Evolutionary conservation across 1,140 invertebrate species (phyloP), one percentile per base, ranked within the genome.

Genomic region (Drosophila nigrodunni): DNA sequence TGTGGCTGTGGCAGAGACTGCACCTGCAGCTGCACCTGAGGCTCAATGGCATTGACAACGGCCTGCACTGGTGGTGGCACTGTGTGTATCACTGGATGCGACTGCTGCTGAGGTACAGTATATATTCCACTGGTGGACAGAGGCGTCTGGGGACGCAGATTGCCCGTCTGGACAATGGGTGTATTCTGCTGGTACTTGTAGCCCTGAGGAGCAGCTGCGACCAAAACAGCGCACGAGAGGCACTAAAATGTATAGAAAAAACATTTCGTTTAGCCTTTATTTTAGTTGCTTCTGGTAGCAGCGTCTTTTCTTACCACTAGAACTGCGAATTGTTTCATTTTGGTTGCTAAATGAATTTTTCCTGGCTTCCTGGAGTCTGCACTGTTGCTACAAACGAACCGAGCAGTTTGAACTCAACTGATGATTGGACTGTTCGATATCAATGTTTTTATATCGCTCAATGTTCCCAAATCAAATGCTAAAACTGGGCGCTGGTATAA

Each of bases 381-480:
- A 77, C 74, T 71, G 67, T 52, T 47, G 21, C 49, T 68, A 10
- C 49, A 43, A 66, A 18, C 52, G 50, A 52, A 52, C 49, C 61
- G 47, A 67, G 64, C 70, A 61, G 75, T 43, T 74, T 58, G 46
- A 71, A 77, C 55, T 80, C 71, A 70, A 89, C 81, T 89, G 85
- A 89, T 89, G 78, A 61, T 55, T 43, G 13, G 25, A 30, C 64
- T 59, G 13, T 10, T 7, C 18, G 66, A 47, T 43, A 58, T 44
- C 85, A 81, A 69, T 47, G 85, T 89, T 89, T 89, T 89, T 88
- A 88, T 88, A 88, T 71, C 59, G 35, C 66, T 68, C 25, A 30
- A 30, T 30, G 25, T 77, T 69, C 54, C 72, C 50, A 74, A 21
- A 21, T 21, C 18, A 52, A 11, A 46, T 37, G 62, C 46, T 60